Evolutionary conservation across 1,140 invertebrate genomes (phyloP).

Genomic region (Drosophila pruinosa): DNA sequence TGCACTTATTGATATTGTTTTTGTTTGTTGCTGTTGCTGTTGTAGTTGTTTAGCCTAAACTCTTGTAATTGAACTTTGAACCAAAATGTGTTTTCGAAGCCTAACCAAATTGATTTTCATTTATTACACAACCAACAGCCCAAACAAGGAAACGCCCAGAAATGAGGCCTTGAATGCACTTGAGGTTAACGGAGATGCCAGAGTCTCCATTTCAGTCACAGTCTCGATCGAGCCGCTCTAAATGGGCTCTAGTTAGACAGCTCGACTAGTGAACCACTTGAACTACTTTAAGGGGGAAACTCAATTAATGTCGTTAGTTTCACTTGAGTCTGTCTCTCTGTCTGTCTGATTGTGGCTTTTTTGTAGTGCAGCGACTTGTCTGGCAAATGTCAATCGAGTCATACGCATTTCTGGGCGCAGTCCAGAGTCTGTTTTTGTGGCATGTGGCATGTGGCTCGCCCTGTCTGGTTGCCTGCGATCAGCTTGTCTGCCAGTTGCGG

Average conservation of each 20-base stretch:
- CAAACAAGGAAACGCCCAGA: slow-evolving; percentile 34
- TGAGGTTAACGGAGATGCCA: slow-evolving; percentile 36
- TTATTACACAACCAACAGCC: slow-evolving; percentile 44
- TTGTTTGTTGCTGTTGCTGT: no score
- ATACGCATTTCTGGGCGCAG: slow-evolving; percentile 71
- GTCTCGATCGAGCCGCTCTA: slow-evolving; percentile 3
- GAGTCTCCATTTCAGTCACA: background rate
- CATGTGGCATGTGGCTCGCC: slow-evolving; percentile 54
- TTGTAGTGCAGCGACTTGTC: slow-evolving; percentile 30
- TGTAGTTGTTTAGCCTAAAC: slow-evolving; percentile 15
- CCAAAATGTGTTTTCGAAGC: slow-evolving; percentile 52
- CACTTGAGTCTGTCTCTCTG: slow-evolving; percentile 23
- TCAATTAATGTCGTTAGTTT: slow-evolving; percentile 47
- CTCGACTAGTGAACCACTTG: slow-evolving; percentile 24
- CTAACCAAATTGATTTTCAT: slow-evolving; percentile 41
- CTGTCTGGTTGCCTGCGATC: slow-evolving; percentile 20
- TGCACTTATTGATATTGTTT: slow-evolving; percentile 35
- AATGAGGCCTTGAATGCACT: slow-evolving; percentile 55
- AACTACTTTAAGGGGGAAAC: slow-evolving; percentile 26
- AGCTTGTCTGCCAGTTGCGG: slow-evolving; percentile 11
- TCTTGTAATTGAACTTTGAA: slow-evolving; percentile 69
- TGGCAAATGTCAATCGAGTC: slow-evolving; percentile 63
- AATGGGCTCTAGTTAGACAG: slow-evolving; percentile 1
- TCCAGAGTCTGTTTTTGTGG: slow-evolving; percentile 20
- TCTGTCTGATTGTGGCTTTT: background rate